Percentiles rank a stretch among this genome's conserved stretches.
Conservation (phyloP, 92 coral and sea anemone species). For the Porites divaricata region DNA sequence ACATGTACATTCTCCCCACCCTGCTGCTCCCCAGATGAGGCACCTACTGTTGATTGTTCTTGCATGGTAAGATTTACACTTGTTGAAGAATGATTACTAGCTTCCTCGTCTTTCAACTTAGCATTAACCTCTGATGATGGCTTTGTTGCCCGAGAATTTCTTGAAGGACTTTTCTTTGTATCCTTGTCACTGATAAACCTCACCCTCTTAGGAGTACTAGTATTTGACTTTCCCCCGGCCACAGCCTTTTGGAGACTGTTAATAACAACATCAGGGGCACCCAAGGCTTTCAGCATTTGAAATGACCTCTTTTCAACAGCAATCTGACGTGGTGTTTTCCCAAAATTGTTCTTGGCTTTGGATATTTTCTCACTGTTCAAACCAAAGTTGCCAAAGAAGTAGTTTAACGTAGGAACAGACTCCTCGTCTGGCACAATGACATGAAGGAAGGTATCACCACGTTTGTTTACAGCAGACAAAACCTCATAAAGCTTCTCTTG, state of each 20-base stretch:
- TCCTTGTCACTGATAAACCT: neutral
- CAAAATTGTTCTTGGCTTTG: conserved; percentile 28
- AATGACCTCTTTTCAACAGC: conserved; percentile 43
- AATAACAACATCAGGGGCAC: conserved; percentile 41
- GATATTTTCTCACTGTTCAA: conserved; percentile 19
- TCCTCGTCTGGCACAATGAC: conserved; percentile 24
- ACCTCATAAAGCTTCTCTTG: conserved; percentile 4
- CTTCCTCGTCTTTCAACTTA: neutral
- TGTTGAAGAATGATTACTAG: neutral
- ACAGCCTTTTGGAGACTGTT: conserved; percentile 34
- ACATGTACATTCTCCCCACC: neutral
- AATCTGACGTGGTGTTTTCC: conserved; percentile 41
- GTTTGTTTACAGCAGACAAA: conserved; percentile 23
- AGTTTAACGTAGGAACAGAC: neutral
- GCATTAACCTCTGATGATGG: neutral
- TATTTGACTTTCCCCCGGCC: neutral
- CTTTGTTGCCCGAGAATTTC: neutral
- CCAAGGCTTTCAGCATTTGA: conserved; percentile 20
- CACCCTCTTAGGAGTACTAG: neutral
- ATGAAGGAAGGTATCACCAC: conserved; percentile 40
- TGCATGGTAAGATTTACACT: neutral
- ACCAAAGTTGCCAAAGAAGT: conserved; percentile 5
- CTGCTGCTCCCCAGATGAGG: neutral
- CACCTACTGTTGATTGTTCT: neutral
- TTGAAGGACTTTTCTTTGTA: neutral